A percentile compares a stretch with the other conserved stretches of the same genome.
Conservation (phyloP, 2,797 vertebrate genomes). For the Tapera naevia region DNA sequence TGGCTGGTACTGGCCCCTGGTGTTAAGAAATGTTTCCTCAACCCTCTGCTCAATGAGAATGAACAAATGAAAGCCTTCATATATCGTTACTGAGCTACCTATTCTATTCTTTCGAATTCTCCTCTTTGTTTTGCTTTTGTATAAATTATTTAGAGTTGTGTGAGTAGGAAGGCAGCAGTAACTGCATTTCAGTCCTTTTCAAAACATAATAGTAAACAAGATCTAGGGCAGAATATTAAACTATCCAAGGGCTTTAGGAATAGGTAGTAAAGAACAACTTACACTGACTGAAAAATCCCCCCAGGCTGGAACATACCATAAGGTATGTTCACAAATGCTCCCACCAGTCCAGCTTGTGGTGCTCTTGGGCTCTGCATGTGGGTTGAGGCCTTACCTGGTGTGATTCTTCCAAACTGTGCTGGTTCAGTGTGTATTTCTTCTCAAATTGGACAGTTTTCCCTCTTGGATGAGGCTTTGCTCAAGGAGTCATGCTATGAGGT, state of each 20-base stretch:
- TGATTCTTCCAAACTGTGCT: background rate
- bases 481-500: background rate
- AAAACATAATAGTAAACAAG: conserved; percentile 57
- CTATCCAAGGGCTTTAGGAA: background rate
- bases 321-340: background rate
- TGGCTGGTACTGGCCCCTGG: background rate
- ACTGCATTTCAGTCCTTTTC: conserved; percentile 61
- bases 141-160: conserved; percentile 68
- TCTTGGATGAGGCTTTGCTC: background rate
- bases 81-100: background rate
- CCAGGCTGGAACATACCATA: background rate
- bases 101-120: conserved; percentile 30
- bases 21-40: background rate
- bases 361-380: background rate
- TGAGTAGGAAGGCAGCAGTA: conserved; percentile 55
- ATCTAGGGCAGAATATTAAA: conserved; percentile 68
- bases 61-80: conserved; percentile 14
- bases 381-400: background rate
- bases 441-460: background rate
- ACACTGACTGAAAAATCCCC: background rate
- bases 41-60: background rate
- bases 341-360: background rate
- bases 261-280: background rate
- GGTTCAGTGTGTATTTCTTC: rapidly evolving
- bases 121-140: conserved; percentile 53